Evolutionary conservation across 2,113 vertebrate species (phyloP).

Genomic region (Barbus barbus): DNA sequence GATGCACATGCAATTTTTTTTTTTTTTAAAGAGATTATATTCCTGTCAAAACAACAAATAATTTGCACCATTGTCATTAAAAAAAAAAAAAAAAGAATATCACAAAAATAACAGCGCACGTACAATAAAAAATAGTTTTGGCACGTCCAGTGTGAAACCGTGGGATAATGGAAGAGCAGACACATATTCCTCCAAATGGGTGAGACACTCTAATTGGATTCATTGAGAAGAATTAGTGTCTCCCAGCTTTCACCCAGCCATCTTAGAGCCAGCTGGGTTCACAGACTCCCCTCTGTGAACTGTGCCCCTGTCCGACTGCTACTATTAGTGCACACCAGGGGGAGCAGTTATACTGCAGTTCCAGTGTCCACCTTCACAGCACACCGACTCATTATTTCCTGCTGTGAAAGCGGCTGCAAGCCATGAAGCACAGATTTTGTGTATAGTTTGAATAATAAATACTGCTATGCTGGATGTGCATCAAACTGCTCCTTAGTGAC

Average conservation of each 20-base stretch:
- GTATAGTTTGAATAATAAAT: constrained; percentile 73
- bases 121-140: constrained; percentile 33
- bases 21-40: not conserved
- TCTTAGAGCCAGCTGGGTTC: constrained; percentile 67
- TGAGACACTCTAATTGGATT: constrained; percentile 49
- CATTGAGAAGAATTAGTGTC: constrained; percentile 51
- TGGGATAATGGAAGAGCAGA: constrained; percentile 36
- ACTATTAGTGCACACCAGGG: constrained; percentile 74
- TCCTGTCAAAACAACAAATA: not conserved
- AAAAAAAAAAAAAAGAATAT: not conserved
- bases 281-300: constrained; percentile 61
- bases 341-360: constrained; percentile 81
- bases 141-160: constrained; percentile 14
- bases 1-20: not conserved
- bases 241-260: constrained; percentile 61
- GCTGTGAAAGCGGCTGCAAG: constrained; percentile 63
- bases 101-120: not conserved
- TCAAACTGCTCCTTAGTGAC: constrained; percentile 4
- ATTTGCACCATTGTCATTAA: not conserved
- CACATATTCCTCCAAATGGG: constrained; percentile 44
- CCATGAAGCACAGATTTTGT: constrained; percentile 67
- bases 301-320: constrained; percentile 64
- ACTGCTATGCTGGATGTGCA: constrained; percentile 53
- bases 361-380: constrained; percentile 52
- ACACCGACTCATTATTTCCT: constrained; percentile 59